A percentile compares a stretch with the other conserved stretches of the same genome.
Evolutionary conservation across 2,113 vertebrate genomes (phyloP).

Genomic region (Sphyrna mokarran): DNA sequence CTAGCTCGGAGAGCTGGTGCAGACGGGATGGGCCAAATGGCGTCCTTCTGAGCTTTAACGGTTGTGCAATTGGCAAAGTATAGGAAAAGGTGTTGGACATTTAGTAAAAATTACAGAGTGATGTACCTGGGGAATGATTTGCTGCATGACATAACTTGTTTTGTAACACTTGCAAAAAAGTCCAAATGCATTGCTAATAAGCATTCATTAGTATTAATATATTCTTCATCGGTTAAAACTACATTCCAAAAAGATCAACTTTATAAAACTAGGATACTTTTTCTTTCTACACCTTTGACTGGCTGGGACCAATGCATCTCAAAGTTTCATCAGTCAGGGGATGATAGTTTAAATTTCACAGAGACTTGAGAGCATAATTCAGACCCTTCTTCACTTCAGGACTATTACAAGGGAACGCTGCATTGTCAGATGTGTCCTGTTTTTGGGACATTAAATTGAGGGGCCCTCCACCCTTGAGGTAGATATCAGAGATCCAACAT

Average conservation of each 20-base stretch:
- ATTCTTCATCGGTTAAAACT: neutral
- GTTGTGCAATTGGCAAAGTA: neutral
- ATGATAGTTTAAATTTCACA: neutral
- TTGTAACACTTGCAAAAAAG: neutral
- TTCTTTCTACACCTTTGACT: neutral
- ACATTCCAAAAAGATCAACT: neutral
- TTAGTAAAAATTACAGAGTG: neutral
- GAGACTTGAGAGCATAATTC: neutral
- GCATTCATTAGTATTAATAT: neutral
- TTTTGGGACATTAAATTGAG: neutral
- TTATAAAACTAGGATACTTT: neutral
- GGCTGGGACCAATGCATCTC: neutral
- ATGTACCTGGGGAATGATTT: neutral
- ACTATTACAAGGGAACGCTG: too few species aligned
- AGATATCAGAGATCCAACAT: neutral
- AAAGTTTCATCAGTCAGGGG: neutral
- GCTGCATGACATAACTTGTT: neutral
- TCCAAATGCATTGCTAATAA: neutral
- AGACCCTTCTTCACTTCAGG: neutral
- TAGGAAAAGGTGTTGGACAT: neutral
- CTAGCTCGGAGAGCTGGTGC: too few species aligned
- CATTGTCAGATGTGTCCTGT: neutral
- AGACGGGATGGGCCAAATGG: too few species aligned
- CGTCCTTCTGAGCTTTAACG: too few species aligned
- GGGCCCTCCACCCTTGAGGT: neutral